Evolutionary conservation across 2,797 vertebrate genomes (phyloP), one percentile per base, ranked within the genome.

Genomic region (Botia almorhae): DNA sequence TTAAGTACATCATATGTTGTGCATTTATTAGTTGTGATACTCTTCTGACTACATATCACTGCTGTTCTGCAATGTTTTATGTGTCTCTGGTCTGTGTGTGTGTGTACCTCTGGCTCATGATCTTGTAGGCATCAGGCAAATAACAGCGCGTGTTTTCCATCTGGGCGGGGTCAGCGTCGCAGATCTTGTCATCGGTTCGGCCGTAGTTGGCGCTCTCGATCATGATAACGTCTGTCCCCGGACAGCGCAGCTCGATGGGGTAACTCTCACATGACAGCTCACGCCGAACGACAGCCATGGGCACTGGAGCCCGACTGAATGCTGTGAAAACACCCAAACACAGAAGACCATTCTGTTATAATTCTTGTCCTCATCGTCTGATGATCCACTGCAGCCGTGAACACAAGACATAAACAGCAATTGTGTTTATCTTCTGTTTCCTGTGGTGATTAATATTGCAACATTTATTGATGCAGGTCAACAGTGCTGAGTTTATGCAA

Each of bases 81-180:
- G 33, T 73, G 13, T 75, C 65, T 19, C 16, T 55, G 48, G 43
- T 51, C 14, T 29, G 21, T 14, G 39, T 76, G 3, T 65, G 61
- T 51, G 12, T 50, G 36, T 63, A 86, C 85, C 85, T 86, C 75
- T 86, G 85, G 71, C 82, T 84, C 98, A 99, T 99, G 92, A 99
- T 99, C 94, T 99, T 99, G 94, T 99, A 99, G 46, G 98, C 97
- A 87, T 99, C 98, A 55, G 98, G 98, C 86, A 99, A 95, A 91
- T 99, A 99, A 91, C 98, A 99, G 82, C 96, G 94, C 16, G 97
- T 98, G 90, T 99, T 99, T 91, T 99, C 98, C 98, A 99, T 99
- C 93, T 99, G 97, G 72, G 97, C 97, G 1, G 96, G 98, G 91
- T 99, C 98, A 0, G 98, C 98, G 74, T 99, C 98, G 12, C 98